These are phyloP conservation scores for Salticus scenicus DNA, from an alignment of 2,888 invertebrate species.

Conservation along the genomic window DNA sequence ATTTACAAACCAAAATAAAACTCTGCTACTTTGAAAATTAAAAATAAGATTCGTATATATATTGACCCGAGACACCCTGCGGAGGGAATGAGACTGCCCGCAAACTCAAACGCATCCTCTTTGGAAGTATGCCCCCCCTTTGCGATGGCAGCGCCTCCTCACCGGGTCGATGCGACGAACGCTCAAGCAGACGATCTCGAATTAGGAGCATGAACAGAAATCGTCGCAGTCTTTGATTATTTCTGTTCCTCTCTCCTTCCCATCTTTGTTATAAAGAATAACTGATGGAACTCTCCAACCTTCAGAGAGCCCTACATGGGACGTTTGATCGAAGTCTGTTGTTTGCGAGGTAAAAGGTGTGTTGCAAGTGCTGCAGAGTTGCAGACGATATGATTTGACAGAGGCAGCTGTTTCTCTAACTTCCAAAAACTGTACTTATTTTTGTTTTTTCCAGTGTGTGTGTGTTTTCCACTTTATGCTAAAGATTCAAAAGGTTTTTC, in stretches of 20 bases:
- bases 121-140: not conserved
- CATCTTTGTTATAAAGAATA: not conserved
- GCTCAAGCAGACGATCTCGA: slow-evolving; percentile 5
- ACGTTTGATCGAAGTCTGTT: not conserved
- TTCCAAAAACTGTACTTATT: not conserved
- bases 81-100: not conserved
- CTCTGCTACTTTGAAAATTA: not conserved
- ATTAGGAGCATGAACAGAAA: not conserved
- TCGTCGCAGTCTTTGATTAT: not conserved
- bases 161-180: not conserved
- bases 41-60: not conserved
- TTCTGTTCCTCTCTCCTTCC: not conserved
- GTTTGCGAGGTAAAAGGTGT: not conserved
- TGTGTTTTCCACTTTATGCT: no score
- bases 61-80: not conserved
- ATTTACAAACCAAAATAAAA: no score
- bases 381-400: slow-evolving; percentile 1
- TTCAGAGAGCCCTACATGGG: not conserved
- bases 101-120: slow-evolving; percentile 1
- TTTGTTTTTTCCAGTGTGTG: not conserved
- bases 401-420: not conserved
- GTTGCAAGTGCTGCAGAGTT: not conserved
- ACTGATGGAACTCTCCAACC: not conserved
- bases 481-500: not conserved
- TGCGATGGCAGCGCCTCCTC: not conserved